phyloP scores from a whole-genome alignment of 2,888 invertebrate species.

The Carterocephalus palaemon region DNA sequence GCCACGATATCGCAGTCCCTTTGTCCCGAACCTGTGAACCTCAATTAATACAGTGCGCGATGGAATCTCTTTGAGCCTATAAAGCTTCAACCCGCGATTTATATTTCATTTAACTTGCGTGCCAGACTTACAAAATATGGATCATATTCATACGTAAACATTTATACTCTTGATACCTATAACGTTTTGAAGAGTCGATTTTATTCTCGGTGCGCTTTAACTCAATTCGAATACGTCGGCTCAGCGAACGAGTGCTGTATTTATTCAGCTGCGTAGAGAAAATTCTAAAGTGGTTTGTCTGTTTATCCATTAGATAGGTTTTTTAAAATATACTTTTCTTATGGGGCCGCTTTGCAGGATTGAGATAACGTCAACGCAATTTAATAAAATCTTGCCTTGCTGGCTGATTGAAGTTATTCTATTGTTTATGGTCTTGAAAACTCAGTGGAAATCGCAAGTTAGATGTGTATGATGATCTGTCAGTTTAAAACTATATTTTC shows the following conservation, averaged over 20 bases:
- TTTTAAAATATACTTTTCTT: no score
- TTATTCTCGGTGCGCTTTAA: constrained; percentile 27
- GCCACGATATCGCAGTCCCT: constrained; percentile 47
- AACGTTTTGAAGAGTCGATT: constrained; percentile 29
- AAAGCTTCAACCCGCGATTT: constrained; percentile 31
- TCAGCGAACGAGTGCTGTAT: constrained; percentile 29
- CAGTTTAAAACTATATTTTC: no score
- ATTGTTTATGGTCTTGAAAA: no score
- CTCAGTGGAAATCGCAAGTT: no score
- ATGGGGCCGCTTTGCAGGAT: no score
- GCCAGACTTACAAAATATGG: constrained; percentile 31
- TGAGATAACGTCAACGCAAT: no score
- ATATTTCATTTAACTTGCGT: constrained; percentile 38
- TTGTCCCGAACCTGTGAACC: constrained; percentile 42
- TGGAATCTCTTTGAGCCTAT: constrained; percentile 41
- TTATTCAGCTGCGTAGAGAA: constrained; percentile 26
- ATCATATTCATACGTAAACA: constrained; percentile 28
- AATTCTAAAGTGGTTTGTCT: neutral
- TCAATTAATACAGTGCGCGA: constrained; percentile 49
- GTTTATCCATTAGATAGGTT: no score
- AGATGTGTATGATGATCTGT: no score
- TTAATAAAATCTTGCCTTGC: no score
- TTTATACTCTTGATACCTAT: constrained; percentile 30
- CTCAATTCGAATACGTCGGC: constrained; percentile 32
- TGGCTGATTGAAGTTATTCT: no score